These are phyloP conservation scores for Teleopsis dalmanni DNA, from an alignment of 1,140 invertebrate genomes.

Conservation along the genomic window DNA sequence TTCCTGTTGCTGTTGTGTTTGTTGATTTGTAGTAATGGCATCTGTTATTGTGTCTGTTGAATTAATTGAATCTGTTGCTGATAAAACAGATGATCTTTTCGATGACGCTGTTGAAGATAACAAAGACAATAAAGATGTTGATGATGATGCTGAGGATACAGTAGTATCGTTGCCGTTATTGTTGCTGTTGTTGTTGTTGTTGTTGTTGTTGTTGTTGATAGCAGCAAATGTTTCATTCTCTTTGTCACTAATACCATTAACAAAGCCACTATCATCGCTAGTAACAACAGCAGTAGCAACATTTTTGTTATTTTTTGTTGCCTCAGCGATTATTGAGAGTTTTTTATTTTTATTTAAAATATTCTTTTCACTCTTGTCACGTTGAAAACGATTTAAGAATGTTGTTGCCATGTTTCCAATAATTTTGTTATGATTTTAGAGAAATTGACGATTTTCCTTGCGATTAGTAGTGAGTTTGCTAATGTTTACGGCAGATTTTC, in stretches of 20 bases:
- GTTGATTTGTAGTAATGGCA: too few relatives aligned
- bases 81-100: background rate
- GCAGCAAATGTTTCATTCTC: background rate
- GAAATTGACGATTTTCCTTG: too few relatives aligned
- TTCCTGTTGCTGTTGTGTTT: background rate
- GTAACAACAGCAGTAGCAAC: background rate
- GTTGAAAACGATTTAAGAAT: slow-evolving; percentile 43
- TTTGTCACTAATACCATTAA: background rate
- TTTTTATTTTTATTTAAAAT: slow-evolving; percentile 16
- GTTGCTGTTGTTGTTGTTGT: background rate
- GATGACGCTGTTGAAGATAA: background rate
- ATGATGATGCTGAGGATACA: slow-evolving; percentile 4
- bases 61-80: background rate
- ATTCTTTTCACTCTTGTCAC: slow-evolving; percentile 42
- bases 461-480: too few relatives aligned
- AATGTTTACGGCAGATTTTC: too few relatives aligned
- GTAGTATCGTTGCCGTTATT: background rate
- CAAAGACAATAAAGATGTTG: background rate
- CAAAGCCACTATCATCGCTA: background rate
- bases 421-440: background rate
- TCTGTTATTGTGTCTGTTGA: background rate
- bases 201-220: background rate
- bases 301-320: too few relatives aligned
- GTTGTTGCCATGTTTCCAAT: slow-evolving; percentile 24
- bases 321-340: background rate